Percentiles rank a stretch among this genome's conserved stretches.
These are phyloP conservation scores for Dicerorhinus sumatrensis DNA, from an alignment of 2,113 vertebrate genomes.

Conservation along the genomic window DNA sequence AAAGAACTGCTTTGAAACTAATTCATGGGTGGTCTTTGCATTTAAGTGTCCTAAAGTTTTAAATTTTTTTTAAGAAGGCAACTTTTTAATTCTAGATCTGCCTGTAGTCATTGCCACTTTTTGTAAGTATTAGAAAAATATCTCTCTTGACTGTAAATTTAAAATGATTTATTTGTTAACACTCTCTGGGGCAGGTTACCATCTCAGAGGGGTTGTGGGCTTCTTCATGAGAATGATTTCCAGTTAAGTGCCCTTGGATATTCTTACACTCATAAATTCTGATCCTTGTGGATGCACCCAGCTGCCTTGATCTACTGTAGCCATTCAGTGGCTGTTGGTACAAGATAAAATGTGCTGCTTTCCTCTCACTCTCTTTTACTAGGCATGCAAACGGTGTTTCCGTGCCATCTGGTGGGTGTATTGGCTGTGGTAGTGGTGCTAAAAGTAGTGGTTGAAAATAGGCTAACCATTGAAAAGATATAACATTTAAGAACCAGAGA, in stretches of 20 bases:
- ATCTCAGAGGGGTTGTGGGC: background rate
- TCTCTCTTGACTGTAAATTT: conserved; percentile 1
- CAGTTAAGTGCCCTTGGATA: background rate
- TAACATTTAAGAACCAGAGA: background rate
- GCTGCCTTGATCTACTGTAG: conserved; percentile 74
- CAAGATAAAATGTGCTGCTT: conserved; percentile 75
- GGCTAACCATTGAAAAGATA: background rate
- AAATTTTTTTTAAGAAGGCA: conserved; percentile 18
- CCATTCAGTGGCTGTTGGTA: conserved; percentile 61
- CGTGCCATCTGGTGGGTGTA: conserved; percentile 60
- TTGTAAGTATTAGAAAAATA: conserved; percentile 35
- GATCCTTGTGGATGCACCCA: conserved; percentile 66
- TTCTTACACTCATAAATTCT: background rate
- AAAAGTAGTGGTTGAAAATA: conserved; percentile 35
- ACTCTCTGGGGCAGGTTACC: background rate
- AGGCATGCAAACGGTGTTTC: background rate
- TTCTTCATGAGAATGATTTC: conserved; percentile 17
- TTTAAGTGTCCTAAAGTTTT: conserved; percentile 33
- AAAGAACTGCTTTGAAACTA: conserved; percentile 37
- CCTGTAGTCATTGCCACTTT: background rate
- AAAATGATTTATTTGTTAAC: background rate
- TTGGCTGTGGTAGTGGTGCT: background rate
- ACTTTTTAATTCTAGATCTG: background rate
- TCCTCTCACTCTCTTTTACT: conserved; percentile 52
- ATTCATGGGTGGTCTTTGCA: background rate